phyloP scores from a whole-genome alignment of 2,888 invertebrate species.

The Polydrusus pterygomalis region DNA sequence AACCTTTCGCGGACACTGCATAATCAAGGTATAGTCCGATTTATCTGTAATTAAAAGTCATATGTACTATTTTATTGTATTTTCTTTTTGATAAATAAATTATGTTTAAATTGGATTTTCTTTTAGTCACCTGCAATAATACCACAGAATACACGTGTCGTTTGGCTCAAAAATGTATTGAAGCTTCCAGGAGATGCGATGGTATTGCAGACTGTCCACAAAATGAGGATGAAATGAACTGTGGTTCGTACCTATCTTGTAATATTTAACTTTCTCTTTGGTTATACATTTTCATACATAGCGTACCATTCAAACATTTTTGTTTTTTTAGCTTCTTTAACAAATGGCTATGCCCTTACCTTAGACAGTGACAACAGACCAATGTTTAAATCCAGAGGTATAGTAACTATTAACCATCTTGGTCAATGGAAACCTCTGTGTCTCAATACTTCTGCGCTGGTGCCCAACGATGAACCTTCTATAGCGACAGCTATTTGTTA shows the following conservation, averaged over 20 bases:
- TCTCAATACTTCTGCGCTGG: conserved; percentile 78
- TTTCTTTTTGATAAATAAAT: no score
- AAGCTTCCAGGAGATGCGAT: conserved; percentile 78
- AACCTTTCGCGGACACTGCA: no score
- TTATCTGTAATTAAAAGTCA: no score
- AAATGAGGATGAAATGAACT: conserved; percentile 86
- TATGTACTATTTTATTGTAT: no score
- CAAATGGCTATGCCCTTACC: conserved; percentile 77
- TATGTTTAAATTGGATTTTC: conserved; percentile 17
- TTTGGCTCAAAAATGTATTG: conserved; percentile 79
- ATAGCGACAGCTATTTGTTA: conserved; percentile 78
- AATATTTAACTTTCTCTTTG: neutral
- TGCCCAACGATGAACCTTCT: conserved; percentile 70
- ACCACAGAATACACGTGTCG: conserved; percentile 75
- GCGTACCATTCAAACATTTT: neutral
- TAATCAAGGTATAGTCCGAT: no score
- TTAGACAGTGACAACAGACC: conserved; percentile 79
- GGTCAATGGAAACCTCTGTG: conserved; percentile 80
- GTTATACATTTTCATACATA: neutral
- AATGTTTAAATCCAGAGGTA: conserved; percentile 74
- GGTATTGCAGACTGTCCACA: conserved; percentile 78
- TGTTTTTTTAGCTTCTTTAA: conserved; percentile 77
- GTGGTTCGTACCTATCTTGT: conserved; percentile 76
- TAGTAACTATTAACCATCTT: conserved; percentile 77
- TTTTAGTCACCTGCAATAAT: conserved; percentile 75